Base-by-base conservation (phyloP, 1,140 invertebrate genomes). In the Drosophila nikananu region DNA sequence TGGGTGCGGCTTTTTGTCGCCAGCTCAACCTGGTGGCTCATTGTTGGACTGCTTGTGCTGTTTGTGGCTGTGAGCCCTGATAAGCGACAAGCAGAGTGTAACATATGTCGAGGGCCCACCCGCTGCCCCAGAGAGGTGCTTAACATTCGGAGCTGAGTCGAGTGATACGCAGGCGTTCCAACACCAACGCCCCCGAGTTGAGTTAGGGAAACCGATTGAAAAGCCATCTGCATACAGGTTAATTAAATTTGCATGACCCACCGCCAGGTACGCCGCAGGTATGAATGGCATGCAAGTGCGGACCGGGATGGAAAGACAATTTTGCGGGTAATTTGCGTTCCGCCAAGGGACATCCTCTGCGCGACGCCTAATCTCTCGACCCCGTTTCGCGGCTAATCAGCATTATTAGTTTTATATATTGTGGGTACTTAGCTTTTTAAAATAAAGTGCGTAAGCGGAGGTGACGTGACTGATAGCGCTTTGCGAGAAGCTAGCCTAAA, bases 241-340 rank as follows among this genome's bases (percentile, higher is more conserved):
- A 78, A 78, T 77, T 78, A 62, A 77, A 78, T 78, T 78, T 62
- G 57, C 74, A 67, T 78, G 75, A 39, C 52, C 55, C 49, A n/a
- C 25, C 46, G 39, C 21, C 62, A 41, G 54, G 37, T 23, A 37
- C 39, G 17, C 35, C 32, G 25, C 75, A 61, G 49, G 58, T 71
- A 58, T 30, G 52, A 78, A 63, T 62, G 32, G 35, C 48, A 68
- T 71, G 67, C 67, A 68, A 35, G 63, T 39, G 32, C 3, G 9
- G 32, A 44, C 35, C 23, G 60, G 41, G 19, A 13, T 21, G 30
- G 49, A 17, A 37, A 39, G 23, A 25, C 25, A 37, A 77, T 86
- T 90, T 87, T 84, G 86, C 64, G 74, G 68, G 75, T 71, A 70
- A 79, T 89, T 89, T 89, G 78, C 86, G 83, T 46, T 49, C 44